Conservation (phyloP, 2,888 invertebrate genomes). For the Andricus quercusramuli region DNA sequence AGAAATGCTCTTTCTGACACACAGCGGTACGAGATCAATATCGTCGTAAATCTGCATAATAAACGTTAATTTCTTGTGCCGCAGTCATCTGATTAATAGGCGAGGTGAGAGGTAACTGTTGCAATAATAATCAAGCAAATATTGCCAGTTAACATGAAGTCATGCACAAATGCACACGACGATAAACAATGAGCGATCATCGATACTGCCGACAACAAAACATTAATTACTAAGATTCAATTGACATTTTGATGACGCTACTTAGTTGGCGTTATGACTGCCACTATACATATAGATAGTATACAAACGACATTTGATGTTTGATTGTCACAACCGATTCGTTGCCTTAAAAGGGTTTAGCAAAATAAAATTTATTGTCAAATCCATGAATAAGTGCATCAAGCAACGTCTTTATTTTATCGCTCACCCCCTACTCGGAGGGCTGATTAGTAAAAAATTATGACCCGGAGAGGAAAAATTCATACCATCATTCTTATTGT, state of each 20-base stretch:
- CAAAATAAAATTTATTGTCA: not conserved
- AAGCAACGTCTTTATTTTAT: not conserved
- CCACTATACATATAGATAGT: not conserved
- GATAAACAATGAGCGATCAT: conserved; percentile 18
- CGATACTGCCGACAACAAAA: conserved; percentile 13
- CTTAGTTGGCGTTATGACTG: conserved; percentile 20
- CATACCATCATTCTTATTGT: too few species aligned
- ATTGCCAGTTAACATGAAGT: conserved; percentile 29
- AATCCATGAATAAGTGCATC: not conserved
- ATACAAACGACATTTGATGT: not conserved
- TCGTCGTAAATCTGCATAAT: conserved; percentile 25
- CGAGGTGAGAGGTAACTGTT: conserved; percentile 38
- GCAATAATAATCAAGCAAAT: conserved; percentile 40
- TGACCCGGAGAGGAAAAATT: too few species aligned
- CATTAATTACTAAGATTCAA: conserved; percentile 35
- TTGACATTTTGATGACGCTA: conserved; percentile 30
- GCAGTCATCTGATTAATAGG: conserved; percentile 22
- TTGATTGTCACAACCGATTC: not conserved
- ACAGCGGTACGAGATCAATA: conserved; percentile 16
- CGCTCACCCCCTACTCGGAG: too few species aligned
- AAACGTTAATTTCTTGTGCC: conserved; percentile 36
- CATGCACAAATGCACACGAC: conserved; percentile 21
- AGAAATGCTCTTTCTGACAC: conserved; percentile 2
- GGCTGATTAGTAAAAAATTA: too few species aligned
- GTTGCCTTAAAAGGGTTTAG: not conserved